Conservation (phyloP, 23 tunicate species). For the Clavelina lepadiformis region DNA sequence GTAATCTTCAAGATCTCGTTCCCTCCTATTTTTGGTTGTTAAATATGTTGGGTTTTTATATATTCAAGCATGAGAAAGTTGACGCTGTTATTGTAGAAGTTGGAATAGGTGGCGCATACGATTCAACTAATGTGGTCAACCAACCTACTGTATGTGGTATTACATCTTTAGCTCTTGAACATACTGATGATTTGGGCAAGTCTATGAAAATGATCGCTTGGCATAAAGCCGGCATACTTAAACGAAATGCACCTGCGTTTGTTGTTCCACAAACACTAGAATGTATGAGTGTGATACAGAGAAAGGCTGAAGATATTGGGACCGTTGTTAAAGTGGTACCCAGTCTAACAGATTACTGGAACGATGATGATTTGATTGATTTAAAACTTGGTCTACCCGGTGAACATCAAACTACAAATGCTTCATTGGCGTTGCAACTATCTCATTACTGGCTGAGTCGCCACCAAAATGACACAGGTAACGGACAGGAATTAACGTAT, state of each 20-base stretch:
- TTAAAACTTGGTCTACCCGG: constrained; percentile 54
- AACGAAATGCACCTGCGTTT: constrained; percentile 54
- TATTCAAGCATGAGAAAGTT: constrained; percentile 64
- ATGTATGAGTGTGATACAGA: constrained; percentile 43
- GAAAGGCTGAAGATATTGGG: constrained; percentile 40
- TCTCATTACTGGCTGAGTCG: constrained; percentile 46
- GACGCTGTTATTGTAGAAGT: constrained; percentile 90
- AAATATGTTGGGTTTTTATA: constrained; percentile 64
- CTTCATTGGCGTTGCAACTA: constrained; percentile 65
- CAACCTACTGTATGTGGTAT: constrained; percentile 71
- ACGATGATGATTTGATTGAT: neutral
- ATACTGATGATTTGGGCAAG: constrained; percentile 47
- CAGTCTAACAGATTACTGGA: constrained; percentile 9
- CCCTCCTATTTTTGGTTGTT: constrained; percentile 87
- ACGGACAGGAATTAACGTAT: too few species aligned
- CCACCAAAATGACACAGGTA: neutral
- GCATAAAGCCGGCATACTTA: constrained; percentile 93
- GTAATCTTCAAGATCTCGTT: constrained; percentile 5
- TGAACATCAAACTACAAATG: constrained; percentile 72
- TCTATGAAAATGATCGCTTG: constrained; percentile 77
- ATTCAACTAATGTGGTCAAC: constrained; percentile 73
- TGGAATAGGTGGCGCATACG: constrained; percentile 91
- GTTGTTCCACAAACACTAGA: constrained; percentile 59
- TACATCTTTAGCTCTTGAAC: constrained; percentile 79
- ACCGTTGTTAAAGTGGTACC: constrained; percentile 34